A percentile compares a stretch with the other conserved stretches of the same genome.
Conservation (phyloP, 2,113 vertebrate genomes). For the Chlorodrepanis virens region DNA sequence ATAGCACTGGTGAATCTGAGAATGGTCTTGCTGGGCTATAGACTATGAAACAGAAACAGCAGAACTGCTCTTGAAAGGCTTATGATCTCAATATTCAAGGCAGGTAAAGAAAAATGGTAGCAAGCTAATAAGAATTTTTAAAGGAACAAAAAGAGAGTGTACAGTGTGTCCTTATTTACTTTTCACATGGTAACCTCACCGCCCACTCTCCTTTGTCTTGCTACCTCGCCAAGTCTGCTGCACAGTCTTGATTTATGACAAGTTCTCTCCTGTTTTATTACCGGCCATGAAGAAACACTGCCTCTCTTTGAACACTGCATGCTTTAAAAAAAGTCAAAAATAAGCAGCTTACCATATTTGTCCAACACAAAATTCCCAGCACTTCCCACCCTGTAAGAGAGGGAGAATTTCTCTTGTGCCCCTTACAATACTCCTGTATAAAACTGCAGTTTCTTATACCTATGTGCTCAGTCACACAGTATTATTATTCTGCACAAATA, state of each 20-base stretch:
- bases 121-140: not conserved
- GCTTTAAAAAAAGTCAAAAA: not conserved
- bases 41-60: fast-evolving
- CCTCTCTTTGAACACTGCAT: not conserved
- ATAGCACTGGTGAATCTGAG: not conserved
- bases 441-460: not conserved
- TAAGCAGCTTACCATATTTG: not conserved
- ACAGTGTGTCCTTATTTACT: slow-evolving; percentile 12
- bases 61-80: not conserved
- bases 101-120: not conserved
- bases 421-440: not conserved
- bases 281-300: not conserved
- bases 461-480: not conserved
- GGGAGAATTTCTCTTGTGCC: not conserved
- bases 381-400: not conserved
- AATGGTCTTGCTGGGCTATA: not conserved
- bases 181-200: not conserved
- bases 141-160: not conserved
- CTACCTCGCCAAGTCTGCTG: not conserved
- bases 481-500: slow-evolving; percentile 25
- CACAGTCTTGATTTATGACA: slow-evolving; percentile 33
- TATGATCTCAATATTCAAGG: not conserved
- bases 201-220: not conserved
- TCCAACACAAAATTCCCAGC: not conserved
- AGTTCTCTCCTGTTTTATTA: slow-evolving; percentile 1